Evolutionary conservation across 2,888 invertebrate species (phyloP), one percentile per base, ranked within the genome.

Genomic region (Spatulosminthurus flaviceps): DNA sequence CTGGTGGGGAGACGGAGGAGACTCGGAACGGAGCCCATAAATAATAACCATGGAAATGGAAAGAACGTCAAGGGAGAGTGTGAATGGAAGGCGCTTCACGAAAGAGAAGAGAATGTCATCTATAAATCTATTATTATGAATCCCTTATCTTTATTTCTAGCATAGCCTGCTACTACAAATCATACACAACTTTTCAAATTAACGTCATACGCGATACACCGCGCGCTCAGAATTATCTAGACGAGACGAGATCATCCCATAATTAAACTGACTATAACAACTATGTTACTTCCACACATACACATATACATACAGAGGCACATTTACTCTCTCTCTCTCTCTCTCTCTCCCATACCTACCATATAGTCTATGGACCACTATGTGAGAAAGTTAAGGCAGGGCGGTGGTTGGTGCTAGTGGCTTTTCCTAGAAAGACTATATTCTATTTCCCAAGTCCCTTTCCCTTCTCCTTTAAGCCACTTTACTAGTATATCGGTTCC

Each of bases 151-250:
- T 72, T 76, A 70, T 77, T 78, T 78, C 78, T 71, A 78, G 71
- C 75, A 74, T 78, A 80, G 67, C 80, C 75, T 74, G 66, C 80
- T 81, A 76, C 80, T 82, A 81, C 82, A 85, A 85, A 85, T 85
- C 85, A 85, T 83, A 84, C 84, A 84, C 83, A 85, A 85, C 83
- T 85, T 85, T 85, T 84, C 83, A 84, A 83, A 85, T 85, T 85
- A 85, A 81, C 82, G 85, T 83, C 85, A 83, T 77, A 80, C 80
- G 81, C 82, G 83, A 82, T 83, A 82, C 82, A 84, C 82, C 81
- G 75, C 43, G 43, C 79, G 71, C 71, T 70, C 78, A 60, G 80
- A 75, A 80, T 77, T 78, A 80, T 80, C 80, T 78, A 80, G 82
- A 80, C 81, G 82, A 83, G 81, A 82, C 77, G 80, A 82, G 83